Percentiles rank a stretch among this genome's conserved stretches.
phyloP scores from a whole-genome alignment of 2,888 invertebrate genomes.

The Aethes cnicana region DNA sequence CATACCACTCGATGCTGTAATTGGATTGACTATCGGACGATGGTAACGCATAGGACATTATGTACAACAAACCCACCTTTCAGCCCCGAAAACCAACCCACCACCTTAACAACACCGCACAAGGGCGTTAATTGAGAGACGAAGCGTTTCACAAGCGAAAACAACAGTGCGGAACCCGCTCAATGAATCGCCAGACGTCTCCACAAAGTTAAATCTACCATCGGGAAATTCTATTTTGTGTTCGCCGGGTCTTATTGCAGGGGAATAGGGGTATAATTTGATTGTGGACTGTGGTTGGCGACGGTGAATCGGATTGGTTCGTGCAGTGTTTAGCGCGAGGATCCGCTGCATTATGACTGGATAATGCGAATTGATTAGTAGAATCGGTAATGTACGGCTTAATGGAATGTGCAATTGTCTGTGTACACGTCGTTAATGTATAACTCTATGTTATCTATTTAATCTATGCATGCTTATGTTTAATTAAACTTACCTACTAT shows the following conservation, averaged over 20 bases:
- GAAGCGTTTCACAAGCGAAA: constrained; percentile 8
- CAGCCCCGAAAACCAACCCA: neutral
- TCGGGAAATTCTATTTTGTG: neutral
- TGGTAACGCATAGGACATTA: constrained; percentile 27
- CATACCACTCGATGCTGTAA: constrained; percentile 65
- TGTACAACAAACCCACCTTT: neutral
- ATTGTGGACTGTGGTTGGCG: neutral
- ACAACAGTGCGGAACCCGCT: constrained; percentile 20
- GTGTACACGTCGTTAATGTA: neutral
- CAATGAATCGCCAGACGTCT: constrained; percentile 27
- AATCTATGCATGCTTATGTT: too few species aligned
- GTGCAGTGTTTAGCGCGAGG: constrained; percentile 15
- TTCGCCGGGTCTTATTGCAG: neutral
- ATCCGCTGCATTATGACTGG: constrained; percentile 28
- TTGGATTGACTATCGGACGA: constrained; percentile 61
- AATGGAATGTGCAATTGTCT: constrained; percentile 13
- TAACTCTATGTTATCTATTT: too few species aligned
- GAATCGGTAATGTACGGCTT: constrained; percentile 10
- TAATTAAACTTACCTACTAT: too few species aligned
- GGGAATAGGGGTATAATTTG: neutral
- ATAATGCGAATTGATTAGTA: constrained; percentile 21
- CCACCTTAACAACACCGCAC: neutral
- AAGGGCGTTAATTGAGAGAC: neutral
- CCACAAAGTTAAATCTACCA: constrained; percentile 16
- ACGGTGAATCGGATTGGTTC: neutral